Base-by-base conservation (phyloP, 2,113 vertebrate genomes). In the Circaetus cinerascens region DNA sequence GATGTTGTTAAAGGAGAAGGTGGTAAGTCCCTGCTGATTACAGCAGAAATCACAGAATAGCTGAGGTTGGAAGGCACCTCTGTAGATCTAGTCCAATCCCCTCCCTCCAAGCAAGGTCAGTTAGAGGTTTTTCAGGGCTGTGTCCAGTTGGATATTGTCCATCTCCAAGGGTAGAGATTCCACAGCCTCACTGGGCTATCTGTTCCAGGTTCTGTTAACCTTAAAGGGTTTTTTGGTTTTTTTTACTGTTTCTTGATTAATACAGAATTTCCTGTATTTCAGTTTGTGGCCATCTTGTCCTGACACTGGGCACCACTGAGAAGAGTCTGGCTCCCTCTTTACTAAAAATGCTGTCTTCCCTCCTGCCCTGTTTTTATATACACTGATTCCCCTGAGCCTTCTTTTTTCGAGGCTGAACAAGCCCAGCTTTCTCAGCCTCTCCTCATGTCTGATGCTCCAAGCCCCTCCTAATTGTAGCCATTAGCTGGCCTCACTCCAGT, bases 331-430 rank as follows among this genome's bases (percentile, higher is more conserved):
- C 17, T 84, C 4, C 26, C 6, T 81, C 27, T 55, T 45, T 30
- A 27, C 25, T 45, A n/a, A 40, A 10, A 0, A 0, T 29, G 15
- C 29, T 55, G 16, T n/a, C 20, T 69, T 38, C 11, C 23, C 5
- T 46, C 41, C 41, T 11, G 27, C 8, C 4, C 34, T 40, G 7
- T 21, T 63, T 41, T 32, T 29, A 8, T 10, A 27, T 15, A 5
- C 6, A 10, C 18, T 1, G 1, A 67, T 38, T 15, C 4, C 7
- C 15, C n/a, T 7, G 6, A 59, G 7, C 11, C 21, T 16, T 13
- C 41, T 86, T 21, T 79, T 76, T 41, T 82, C 16, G 25, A 63
- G 29, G 11, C 5, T 73, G 56, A 88, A 53, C 18, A 50, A 48
- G 29, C 5, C 12, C n/a, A 53, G 55, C 15, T 91, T 81, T 82